Percentiles rank a stretch among this genome's conserved stretches.
phyloP scores from a whole-genome alignment of 2,113 vertebrate genomes.

The Columbina picui region DNA sequence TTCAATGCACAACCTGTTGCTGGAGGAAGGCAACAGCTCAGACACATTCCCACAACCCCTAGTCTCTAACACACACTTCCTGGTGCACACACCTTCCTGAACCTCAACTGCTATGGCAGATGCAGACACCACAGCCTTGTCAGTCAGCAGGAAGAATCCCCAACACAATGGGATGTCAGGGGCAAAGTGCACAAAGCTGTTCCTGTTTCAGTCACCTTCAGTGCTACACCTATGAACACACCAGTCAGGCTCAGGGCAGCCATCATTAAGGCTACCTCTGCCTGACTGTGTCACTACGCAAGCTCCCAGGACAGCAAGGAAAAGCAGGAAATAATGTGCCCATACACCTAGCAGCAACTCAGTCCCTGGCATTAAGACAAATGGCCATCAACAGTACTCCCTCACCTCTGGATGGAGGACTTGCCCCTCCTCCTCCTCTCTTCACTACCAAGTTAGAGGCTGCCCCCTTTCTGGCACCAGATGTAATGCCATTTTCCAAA shows the following conservation, averaged over 20 bases:
- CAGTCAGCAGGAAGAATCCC: neutral
- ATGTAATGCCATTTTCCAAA: neutral
- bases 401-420: neutral
- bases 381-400: too few relatives aligned
- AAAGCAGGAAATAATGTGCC: neutral
- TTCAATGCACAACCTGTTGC: neutral
- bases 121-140: fast-evolving
- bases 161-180: fast-evolving
- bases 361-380: neutral
- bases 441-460: neutral
- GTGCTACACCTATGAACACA: neutral
- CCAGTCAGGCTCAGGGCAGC: neutral
- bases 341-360: neutral
- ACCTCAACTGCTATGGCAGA: fast-evolving
- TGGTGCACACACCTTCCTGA: neutral
- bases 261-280: neutral
- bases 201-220: neutral
- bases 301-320: neutral
- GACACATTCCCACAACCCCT: neutral
- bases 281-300: fast-evolving
- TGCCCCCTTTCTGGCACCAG: neutral
- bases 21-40: neutral
- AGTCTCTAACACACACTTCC: neutral
- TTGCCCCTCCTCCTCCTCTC: neutral
- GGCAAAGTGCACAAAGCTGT: neutral